Evolutionary conservation across 2,113 vertebrate genomes (phyloP).

Genomic region (Setophaga coronata): DNA sequence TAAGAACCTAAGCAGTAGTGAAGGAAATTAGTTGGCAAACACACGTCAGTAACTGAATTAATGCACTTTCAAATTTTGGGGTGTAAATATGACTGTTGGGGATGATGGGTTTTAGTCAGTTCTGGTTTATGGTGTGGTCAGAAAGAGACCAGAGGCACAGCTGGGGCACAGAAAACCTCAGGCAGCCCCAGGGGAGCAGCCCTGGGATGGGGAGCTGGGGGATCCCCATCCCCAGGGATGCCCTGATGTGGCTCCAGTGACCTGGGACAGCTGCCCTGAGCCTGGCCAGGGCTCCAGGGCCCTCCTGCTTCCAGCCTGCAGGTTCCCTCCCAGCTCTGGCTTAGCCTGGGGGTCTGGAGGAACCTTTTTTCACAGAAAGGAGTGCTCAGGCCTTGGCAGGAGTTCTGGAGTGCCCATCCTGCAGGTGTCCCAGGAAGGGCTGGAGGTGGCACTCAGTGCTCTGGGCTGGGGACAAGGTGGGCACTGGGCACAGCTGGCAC

Average conservation of each 20-base stretch:
- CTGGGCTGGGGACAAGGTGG: background rate
- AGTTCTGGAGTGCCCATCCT: background rate
- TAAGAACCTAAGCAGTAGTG: background rate
- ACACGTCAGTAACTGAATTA: background rate
- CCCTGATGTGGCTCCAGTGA: rapidly evolving
- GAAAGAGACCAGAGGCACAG: background rate
- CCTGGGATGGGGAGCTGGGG: rapidly evolving
- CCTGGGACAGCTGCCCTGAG: background rate
- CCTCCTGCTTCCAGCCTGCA: background rate
- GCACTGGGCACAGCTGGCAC: background rate
- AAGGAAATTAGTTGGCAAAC: background rate
- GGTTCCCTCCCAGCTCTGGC: background rate
- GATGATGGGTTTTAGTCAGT: background rate
- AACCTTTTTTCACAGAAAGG: background rate
- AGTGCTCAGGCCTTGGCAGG: background rate
- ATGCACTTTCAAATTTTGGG: background rate
- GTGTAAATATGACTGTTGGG: background rate
- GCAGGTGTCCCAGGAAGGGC: background rate
- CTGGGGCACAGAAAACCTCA: background rate
- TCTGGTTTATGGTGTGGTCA: background rate
- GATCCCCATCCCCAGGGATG: background rate
- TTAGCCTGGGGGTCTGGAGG: background rate
- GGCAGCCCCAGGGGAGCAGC: background rate
- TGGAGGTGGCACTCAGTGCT: background rate
- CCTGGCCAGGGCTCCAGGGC: rapidly evolving